These are phyloP conservation scores for Drosophila micromelanica DNA, from an alignment of 1,140 invertebrate genomes.

Conservation along the genomic window DNA sequence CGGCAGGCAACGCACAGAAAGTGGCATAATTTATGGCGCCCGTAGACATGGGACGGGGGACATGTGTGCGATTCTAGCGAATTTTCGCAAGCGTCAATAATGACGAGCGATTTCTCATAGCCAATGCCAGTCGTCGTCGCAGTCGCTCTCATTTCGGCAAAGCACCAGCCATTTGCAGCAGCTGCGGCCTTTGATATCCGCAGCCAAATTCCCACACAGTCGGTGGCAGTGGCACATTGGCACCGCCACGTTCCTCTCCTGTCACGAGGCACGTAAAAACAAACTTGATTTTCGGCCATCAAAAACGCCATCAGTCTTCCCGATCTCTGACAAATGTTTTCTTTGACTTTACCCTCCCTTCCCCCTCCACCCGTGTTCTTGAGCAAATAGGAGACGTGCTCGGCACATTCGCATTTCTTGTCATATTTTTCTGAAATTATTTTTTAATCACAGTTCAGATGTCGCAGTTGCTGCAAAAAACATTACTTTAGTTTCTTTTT, in stretches of 20 bases:
- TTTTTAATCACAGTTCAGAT: constrained; percentile 65
- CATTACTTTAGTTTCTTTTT: not conserved
- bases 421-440: constrained; percentile 75
- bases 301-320: constrained; percentile 77
- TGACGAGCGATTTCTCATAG: constrained; percentile 80
- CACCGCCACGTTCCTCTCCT: constrained; percentile 36
- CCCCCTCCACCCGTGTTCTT: not conserved
- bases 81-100: constrained; percentile 80
- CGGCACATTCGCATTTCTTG: constrained; percentile 33
- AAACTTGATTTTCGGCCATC: constrained; percentile 81
- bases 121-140: constrained; percentile 27
- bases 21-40: constrained; percentile 74
- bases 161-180: constrained; percentile 81
- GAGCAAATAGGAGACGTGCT: constrained; percentile 64
- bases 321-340: constrained; percentile 64
- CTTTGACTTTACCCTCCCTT: constrained; percentile 54
- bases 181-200: constrained; percentile 81
- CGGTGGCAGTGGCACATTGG: not conserved
- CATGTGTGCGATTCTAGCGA: constrained; percentile 57
- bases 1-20: constrained; percentile 36
- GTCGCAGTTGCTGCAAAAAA: not conserved
- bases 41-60: not conserved
- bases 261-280: constrained; percentile 73
- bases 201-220: constrained; percentile 54
- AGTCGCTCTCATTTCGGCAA: constrained; percentile 67